Conservation (phyloP, 1,140 invertebrate species). For the Lasioglossum baleicum region DNA sequence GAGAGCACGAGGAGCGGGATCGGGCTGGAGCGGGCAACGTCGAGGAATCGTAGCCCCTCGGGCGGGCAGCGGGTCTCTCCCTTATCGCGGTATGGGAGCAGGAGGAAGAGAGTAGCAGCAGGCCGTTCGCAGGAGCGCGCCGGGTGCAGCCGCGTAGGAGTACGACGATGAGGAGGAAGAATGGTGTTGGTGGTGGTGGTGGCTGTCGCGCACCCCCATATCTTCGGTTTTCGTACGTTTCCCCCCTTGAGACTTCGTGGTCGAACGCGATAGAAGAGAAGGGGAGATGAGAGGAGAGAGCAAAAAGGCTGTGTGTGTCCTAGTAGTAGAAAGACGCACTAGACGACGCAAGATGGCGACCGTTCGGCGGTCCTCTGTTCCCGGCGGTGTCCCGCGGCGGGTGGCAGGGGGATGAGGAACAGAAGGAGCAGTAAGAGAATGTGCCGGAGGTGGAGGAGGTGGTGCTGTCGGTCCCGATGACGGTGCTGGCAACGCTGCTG, state of each 20-base stretch:
- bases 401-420: neutral
- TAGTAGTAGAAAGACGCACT: slow-evolving; percentile 22
- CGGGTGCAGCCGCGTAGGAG: too few relatives aligned
- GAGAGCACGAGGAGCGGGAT: slow-evolving; percentile 7
- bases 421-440: neutral
- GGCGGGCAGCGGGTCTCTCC: neutral
- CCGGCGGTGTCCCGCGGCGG: neutral
- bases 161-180: neutral
- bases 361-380: slow-evolving; percentile 13
- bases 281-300: too few relatives aligned
- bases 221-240: neutral
- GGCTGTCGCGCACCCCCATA: slow-evolving; percentile 12
- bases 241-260: neutral
- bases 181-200: too few relatives aligned
- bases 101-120: neutral
- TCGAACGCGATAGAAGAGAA: too few relatives aligned
- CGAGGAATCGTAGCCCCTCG: slow-evolving; percentile 5
- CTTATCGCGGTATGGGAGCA: slow-evolving; percentile 44
- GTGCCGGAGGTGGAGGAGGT: neutral
- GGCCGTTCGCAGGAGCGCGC: slow-evolving; percentile 17
- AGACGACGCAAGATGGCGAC: slow-evolving; percentile 46
- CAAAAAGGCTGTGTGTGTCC: neutral
- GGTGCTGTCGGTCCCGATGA: neutral
- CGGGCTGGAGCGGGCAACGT: neutral
- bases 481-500: neutral